These are phyloP conservation scores for Bursaphelenchus okinawaensis DNA, from an alignment of 2,888 invertebrate genomes.

Conservation along the genomic window DNA sequence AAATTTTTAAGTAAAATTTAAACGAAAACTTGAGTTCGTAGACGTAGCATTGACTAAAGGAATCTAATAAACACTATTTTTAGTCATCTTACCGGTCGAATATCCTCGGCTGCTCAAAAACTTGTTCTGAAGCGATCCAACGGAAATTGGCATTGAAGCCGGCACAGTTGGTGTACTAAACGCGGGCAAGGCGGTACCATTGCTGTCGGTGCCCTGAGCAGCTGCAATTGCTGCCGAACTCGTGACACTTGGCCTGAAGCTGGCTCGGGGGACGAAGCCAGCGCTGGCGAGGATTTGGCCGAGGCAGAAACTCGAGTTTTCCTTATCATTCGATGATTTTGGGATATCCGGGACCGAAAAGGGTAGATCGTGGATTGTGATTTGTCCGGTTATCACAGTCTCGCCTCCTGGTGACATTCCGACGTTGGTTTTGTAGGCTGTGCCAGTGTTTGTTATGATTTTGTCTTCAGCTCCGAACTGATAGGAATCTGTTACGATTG, in stretches of 20 bases:
- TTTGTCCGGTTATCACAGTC: constrained; percentile 12
- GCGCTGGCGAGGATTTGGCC: constrained; percentile 32
- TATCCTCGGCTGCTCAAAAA: constrained; percentile 1
- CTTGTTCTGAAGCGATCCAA: constrained; percentile 14
- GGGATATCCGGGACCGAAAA: neutral
- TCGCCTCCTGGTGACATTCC: constrained; percentile 12
- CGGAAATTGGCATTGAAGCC: neutral
- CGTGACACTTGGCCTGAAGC: constrained; percentile 32
- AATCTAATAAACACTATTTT: neutral
- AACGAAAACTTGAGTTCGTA: too few relatives aligned
- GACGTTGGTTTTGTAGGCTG: constrained; percentile 12
- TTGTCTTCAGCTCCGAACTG: constrained; percentile 14
- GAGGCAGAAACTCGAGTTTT: constrained; percentile 16
- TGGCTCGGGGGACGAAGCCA: constrained; percentile 46
- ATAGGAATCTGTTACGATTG: constrained; percentile 18
- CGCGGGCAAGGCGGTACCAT: constrained; percentile 7
- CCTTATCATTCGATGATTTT: neutral
- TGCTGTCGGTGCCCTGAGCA: constrained; percentile 2
- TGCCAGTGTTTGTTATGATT: constrained; percentile 2
- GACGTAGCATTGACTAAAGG: too few relatives aligned
- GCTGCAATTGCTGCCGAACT: constrained; percentile 13
- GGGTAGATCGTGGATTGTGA: constrained; percentile 11
- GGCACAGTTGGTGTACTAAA: constrained; percentile 10
- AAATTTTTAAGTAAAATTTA: too few relatives aligned
- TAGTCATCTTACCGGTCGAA: neutral